Conservation (phyloP, 2,113 vertebrate species). For the Podarcis raffonei region DNA sequence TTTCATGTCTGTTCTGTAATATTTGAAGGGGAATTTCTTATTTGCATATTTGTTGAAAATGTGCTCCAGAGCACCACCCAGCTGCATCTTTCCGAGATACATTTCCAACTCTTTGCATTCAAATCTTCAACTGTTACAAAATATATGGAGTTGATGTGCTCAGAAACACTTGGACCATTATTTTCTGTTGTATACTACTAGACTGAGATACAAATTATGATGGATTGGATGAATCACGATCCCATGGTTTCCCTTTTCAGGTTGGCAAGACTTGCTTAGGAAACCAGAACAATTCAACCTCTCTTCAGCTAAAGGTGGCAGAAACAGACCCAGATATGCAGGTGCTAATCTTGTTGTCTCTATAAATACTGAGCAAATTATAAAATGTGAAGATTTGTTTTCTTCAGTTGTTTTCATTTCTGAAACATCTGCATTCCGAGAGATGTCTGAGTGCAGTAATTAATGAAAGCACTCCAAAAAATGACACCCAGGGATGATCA, state of each 20-base stretch:
- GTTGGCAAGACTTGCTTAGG: conserved; percentile 63
- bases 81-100: not conserved
- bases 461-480: not conserved
- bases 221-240: not conserved
- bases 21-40: not conserved
- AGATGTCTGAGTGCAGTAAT: not conserved
- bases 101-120: not conserved
- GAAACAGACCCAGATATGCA: conserved; percentile 62
- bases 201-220: not conserved
- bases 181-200: not conserved
- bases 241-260: conserved; percentile 53
- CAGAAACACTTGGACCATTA: not conserved
- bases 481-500: no score
- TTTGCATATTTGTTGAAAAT: not conserved
- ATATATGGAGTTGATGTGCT: not conserved
- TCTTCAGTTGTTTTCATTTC: fast-evolving
- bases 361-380: not conserved
- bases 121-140: not conserved
- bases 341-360: conserved; percentile 58
- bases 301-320: conserved; percentile 32
- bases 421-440: fast-evolving
- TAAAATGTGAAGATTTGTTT: not conserved
- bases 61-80: not conserved
- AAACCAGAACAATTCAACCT: conserved; percentile 53
- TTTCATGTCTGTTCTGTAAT: not conserved